Evolutionary conservation across 2,797 vertebrate genomes (phyloP), one percentile per base, ranked within the genome.

Genomic region (Myotis findleyi): DNA sequence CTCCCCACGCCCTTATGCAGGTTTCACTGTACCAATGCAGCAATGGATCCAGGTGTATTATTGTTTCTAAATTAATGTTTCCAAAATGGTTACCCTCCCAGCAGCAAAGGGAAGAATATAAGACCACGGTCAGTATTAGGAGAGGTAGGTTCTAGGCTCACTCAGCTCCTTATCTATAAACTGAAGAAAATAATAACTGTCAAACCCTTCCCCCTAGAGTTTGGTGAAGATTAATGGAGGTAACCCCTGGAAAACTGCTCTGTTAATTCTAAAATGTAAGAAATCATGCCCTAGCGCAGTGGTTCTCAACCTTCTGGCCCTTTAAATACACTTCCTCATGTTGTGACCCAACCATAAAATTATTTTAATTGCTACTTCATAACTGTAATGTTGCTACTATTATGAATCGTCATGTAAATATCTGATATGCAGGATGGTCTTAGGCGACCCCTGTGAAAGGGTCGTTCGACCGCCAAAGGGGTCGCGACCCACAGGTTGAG

Each of bases 1-100:
- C 0, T 3, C 23, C 5, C 4, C 3, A 3, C 27, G 4, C 13
- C 1, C 1, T 0, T 0, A 0, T 0, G 6, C 9, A 49, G 49
- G 5, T 47, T 44, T 57, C 33, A 0, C 49, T 9, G 0, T 14
- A 18, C 20, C 41, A 27, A 2, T 1, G 5, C 6, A 11, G 41
- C 21, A 27, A 0, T 1, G 36, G 30, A 17, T 7, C 9, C 10
- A 36, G 33, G 36, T 6, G 21, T 5, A 30, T 33, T 36, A 5
- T 7, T n/a, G 30, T 23, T 38, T 18, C 27, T 12, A 16, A 20
- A 36, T 11, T 21, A 79, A 20, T 36, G 4, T 23, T 64, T 86
- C 64, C 30, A 59, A 36, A n/a, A 38, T 6, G 7, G 38, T 2
- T n/a, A 20, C 9, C 25, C 57, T 17, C 12, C 13, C 0, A 44